Evolutionary conservation across 2,888 invertebrate species (phyloP).

Genomic region (Lepidochitona cinerea): DNA sequence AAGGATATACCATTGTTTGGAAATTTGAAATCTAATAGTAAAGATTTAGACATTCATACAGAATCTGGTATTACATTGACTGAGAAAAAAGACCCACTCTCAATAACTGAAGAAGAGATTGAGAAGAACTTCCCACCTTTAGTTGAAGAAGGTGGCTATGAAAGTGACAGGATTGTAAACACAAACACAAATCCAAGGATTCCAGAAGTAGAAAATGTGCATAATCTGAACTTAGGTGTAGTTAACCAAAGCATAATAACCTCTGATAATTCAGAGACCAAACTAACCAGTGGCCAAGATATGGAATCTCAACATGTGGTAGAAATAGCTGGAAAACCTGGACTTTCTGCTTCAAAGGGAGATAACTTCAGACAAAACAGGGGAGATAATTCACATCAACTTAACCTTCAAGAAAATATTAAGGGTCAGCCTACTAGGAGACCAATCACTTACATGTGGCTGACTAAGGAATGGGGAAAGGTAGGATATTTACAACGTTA

Average conservation of each 20-base stretch:
- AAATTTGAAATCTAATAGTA: not conserved
- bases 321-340: not conserved
- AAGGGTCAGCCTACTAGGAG: slow-evolving; percentile 5
- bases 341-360: not conserved
- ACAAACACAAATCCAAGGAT: not conserved
- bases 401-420: not conserved
- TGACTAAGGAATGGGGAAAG: not conserved
- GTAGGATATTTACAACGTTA: not conserved
- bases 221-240: not conserved
- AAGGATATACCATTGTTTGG: not conserved
- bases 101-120: not conserved
- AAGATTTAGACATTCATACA: not conserved
- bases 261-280: not conserved
- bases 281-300: not conserved
- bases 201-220: not conserved
- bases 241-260: not conserved
- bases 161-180: not conserved
- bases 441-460: not conserved
- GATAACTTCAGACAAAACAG: not conserved
- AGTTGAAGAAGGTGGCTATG: slow-evolving; percentile 7
- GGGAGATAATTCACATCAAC: not conserved
- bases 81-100: not conserved
- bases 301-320: not conserved
- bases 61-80: not conserved
- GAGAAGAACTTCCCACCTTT: not conserved